Evolutionary conservation across 2,113 vertebrate species (phyloP), one percentile per base, ranked within the genome.

Genomic region (Bufo bufo): DNA sequence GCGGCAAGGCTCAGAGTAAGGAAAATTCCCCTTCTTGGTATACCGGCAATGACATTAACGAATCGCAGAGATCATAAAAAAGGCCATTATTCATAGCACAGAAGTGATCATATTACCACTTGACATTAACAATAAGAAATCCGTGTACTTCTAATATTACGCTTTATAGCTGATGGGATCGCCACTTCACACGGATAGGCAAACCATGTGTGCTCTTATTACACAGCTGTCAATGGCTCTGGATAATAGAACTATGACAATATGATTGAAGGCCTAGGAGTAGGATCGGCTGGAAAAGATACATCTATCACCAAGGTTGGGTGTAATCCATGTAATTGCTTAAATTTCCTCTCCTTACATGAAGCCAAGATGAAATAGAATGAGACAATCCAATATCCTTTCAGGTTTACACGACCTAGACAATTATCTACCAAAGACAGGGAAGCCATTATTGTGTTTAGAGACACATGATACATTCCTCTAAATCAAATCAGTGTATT

Each of bases 121-220:
- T 86, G 85, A 86, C 85, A 86, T 86, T 86, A 86, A 78, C 85
- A 86, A 86, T 86, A 78, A 83, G 72, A 63, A 77, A 77, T 56
- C 52, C 59, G 45, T 66, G 74, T 6, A 47, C 56, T 52, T 52
- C 72, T 86, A 86, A 86, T 77, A 86, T 86, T 86, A 78, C 85
- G 19, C 66, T 85, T 85, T 85, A 85, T 85, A 74, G 83, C 83
- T 56, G 83, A 58, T 74, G 69, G 83, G 50, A 58, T 74, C 69
- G 59, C 83, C 20, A 69, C 72, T 86, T 78, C 59, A 75, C 33
- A 66, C 59, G 65, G 85, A 65, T 86, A 77, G 85, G 74, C 58
- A 86, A 77, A 65, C 66, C 66, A 84, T 84, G 82, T 84, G 82
- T 56, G 66, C 49, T 84, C 49, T 56, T 52, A 84, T 84, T 84